Base-by-base conservation (phyloP, 2,797 vertebrate species). In the Centroberyx gerrardi region DNA sequence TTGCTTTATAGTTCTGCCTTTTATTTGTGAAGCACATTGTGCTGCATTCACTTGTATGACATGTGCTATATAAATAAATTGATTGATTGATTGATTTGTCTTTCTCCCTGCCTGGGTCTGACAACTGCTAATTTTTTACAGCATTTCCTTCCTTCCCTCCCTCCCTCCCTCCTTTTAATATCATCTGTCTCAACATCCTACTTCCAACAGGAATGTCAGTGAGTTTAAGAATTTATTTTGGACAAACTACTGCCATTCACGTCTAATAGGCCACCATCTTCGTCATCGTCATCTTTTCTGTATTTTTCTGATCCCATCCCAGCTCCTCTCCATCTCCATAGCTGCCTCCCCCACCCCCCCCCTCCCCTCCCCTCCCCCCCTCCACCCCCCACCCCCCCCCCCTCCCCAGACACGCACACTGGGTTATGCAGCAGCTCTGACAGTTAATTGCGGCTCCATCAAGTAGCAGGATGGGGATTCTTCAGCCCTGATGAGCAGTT, bases 401-500 rank as follows among this genome's bases (percentile, higher is more conserved):
- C 14, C 1, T 28, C 29, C 42, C 52, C 29, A 59, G 38, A 40
- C 8, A 40, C 2, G 38, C 38, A 36, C 8, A 4, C 2, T 40
- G 0, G 68, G 81, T 56, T 70, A 70, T 80, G 62, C 85, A 85
- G 54, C 38, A 0, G 40, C 72, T 28, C 60, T 56, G 81, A 71
- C 73, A 87, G 61, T 74, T 87, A 90, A 91, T 87, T 89, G 84
- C 81, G 29, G 76, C 71, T 67, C 69, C 78, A 87, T 86, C 76
- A 75, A 87, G 86, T 3, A 68, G 60, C 79, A 64, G 27, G 40
- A 79, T 48, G 69, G 80, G 36, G 79, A 89, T 80, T 84, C 80
- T 79, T 76, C 60, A 77, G 74, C 61, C 66, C 83, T 80, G 87
- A 88, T 90, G 81, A 90, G 83, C 78, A 29, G 38, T 67, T 85